Conservation (phyloP, 2,888 invertebrate species). For the Drosophila leonis region DNA sequence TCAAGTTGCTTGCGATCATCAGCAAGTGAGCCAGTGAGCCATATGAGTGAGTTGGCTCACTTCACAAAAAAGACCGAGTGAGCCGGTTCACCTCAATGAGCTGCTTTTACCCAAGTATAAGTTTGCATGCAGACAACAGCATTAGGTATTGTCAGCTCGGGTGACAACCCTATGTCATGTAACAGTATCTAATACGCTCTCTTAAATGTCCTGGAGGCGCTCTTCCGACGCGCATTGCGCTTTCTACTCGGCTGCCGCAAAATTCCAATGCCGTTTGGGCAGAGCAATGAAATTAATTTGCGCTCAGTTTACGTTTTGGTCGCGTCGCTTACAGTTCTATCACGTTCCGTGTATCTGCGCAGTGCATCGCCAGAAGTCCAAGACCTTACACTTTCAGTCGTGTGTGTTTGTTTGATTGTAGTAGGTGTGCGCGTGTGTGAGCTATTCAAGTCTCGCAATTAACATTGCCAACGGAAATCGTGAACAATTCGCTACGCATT, state of each 20-base stretch:
- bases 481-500: conserved; percentile 57
- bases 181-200: conserved; percentile 7
- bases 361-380: conserved; percentile 50
- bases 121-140: too few species aligned
- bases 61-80: too few species aligned
- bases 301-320: conserved; percentile 75
- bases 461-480: conserved; percentile 60
- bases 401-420: conserved; percentile 24
- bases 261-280: conserved; percentile 66
- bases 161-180: conserved; percentile 25
- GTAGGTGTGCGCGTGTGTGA: conserved; percentile 28
- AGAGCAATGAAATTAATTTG: conserved; percentile 38
- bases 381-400: conserved; percentile 41
- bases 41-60: too few species aligned
- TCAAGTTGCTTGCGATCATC: too few species aligned
- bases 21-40: too few species aligned
- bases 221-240: conserved; percentile 28
- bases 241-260: conserved; percentile 53
- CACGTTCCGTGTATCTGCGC: conserved; percentile 56
- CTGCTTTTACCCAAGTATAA: too few species aligned
- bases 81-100: too few species aligned
- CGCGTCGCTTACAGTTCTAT: conserved; percentile 68
- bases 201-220: conserved; percentile 41
- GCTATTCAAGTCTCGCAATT: conserved; percentile 44
- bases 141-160: too few species aligned